Conservation (phyloP, 1,140 invertebrate species). For the Oppia nitens region DNA sequence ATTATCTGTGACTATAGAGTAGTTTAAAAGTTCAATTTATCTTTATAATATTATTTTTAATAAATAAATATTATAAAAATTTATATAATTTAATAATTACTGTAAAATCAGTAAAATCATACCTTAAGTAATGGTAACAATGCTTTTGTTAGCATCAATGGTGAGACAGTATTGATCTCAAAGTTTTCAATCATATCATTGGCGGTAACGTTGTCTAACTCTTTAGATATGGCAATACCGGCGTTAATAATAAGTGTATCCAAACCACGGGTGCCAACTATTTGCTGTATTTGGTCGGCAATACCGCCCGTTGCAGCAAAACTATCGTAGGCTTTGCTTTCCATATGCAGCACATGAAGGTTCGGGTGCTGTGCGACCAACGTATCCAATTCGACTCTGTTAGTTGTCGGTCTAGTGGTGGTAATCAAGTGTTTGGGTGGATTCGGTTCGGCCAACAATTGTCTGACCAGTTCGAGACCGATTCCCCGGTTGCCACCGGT, state of each 20-base stretch:
- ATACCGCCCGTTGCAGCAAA: conserved; percentile 11
- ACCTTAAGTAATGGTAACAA: conserved; percentile 53
- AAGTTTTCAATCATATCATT: conserved; percentile 51
- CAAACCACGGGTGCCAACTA: conserved; percentile 45
- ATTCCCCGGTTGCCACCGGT: conserved; percentile 75
- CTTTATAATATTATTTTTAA: too few relatives aligned
- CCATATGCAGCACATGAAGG: conserved; percentile 2
- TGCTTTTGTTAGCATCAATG: conserved; percentile 59
- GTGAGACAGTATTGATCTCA: conserved; percentile 55
- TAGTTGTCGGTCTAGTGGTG: conserved; percentile 46
- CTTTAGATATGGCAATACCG: conserved; percentile 52
- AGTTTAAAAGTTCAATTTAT: too few relatives aligned
- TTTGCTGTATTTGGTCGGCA: conserved; percentile 23
- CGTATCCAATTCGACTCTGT: conserved; percentile 29
- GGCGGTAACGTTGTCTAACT: conserved; percentile 45
- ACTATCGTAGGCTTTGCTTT: conserved; percentile 18
- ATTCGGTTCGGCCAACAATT: conserved; percentile 33
- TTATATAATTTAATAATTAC: too few relatives aligned
- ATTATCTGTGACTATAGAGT: too few relatives aligned
- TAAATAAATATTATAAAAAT: too few relatives aligned
- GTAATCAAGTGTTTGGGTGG: conserved; percentile 46
- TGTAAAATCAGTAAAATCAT: too few relatives aligned
- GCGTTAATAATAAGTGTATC: conserved; percentile 76
- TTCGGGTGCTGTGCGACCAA: background rate
- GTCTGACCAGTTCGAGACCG: conserved; percentile 61